phyloP scores from a whole-genome alignment of 2,888 invertebrate genomes.

The Xylota sylvarum region DNA sequence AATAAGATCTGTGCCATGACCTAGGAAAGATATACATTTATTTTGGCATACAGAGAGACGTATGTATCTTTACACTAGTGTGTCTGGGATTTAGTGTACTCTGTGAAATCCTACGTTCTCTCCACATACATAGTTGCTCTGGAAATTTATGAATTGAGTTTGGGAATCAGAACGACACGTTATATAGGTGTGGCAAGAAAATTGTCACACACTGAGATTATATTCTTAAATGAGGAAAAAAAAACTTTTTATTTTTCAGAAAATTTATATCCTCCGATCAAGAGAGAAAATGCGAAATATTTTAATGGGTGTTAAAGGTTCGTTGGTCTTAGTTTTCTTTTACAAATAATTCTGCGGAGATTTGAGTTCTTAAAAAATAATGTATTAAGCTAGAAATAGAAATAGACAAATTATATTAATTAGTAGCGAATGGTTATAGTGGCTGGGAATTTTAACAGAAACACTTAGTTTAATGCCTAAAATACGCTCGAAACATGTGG shows the following conservation, averaged over 20 bases:
- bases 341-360: neutral
- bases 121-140: constrained; percentile 7
- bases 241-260: constrained; percentile 4
- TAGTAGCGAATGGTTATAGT: neutral
- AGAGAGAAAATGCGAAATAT: constrained; percentile 25
- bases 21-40: constrained; percentile 57
- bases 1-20: constrained; percentile 73
- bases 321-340: constrained; percentile 30
- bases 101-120: constrained; percentile 16
- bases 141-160: constrained; percentile 46
- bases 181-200: constrained; percentile 18
- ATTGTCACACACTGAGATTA: constrained; percentile 16
- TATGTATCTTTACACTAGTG: neutral
- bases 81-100: constrained; percentile 18
- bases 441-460: neutral
- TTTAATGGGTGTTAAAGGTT: constrained; percentile 42
- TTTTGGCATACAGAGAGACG: constrained; percentile 35
- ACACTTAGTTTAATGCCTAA: too few relatives aligned
- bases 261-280: constrained; percentile 1
- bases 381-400: neutral
- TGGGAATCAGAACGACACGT: neutral
- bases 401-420: constrained; percentile 11
- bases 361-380: neutral
- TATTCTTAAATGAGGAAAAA: too few relatives aligned
- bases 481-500: too few relatives aligned